Evolutionary conservation across 53 echinoderm and acorn worm species (phyloP).

Genomic region (Glandiceps talaboti): DNA sequence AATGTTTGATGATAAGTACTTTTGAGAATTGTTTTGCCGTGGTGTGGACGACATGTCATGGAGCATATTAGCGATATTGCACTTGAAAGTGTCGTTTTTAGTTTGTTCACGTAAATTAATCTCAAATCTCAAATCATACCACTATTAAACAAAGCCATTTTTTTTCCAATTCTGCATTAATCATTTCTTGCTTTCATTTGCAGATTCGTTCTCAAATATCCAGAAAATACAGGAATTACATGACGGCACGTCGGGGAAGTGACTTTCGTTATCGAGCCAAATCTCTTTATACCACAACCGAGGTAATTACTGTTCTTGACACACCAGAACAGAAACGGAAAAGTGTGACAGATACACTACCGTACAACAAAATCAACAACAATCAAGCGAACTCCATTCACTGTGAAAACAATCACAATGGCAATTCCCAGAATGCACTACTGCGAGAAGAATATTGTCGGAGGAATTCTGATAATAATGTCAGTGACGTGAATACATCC

Average conservation of each 20-base stretch:
- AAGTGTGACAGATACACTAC: not conserved
- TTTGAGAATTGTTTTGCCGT: no score
- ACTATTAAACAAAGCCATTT: no score
- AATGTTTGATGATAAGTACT: no score
- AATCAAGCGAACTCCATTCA: not conserved
- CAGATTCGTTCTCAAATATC: not conserved
- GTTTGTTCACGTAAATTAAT: no score
- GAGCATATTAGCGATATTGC: no score
- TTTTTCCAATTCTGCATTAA: no score
- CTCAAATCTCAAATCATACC: no score
- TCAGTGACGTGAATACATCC: not conserved
- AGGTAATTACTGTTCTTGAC: not conserved
- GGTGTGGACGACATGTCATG: no score
- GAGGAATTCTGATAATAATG: not conserved
- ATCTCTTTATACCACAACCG: not conserved
- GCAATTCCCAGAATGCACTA: not conserved
- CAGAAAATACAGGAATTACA: not conserved
- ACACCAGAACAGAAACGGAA: not conserved
- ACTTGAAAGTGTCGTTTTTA: no score
- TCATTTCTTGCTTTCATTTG: no score
- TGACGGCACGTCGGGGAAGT: not conserved
- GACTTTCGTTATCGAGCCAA: not conserved
- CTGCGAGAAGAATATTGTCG: not conserved
- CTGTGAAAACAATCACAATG: not conserved
- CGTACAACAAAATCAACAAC: not conserved